A percentile compares a stretch with the other conserved stretches of the same genome.
These are phyloP conservation scores for Neosalanx taihuensis DNA, from an alignment of 2,797 vertebrate species.

Conservation along the genomic window DNA sequence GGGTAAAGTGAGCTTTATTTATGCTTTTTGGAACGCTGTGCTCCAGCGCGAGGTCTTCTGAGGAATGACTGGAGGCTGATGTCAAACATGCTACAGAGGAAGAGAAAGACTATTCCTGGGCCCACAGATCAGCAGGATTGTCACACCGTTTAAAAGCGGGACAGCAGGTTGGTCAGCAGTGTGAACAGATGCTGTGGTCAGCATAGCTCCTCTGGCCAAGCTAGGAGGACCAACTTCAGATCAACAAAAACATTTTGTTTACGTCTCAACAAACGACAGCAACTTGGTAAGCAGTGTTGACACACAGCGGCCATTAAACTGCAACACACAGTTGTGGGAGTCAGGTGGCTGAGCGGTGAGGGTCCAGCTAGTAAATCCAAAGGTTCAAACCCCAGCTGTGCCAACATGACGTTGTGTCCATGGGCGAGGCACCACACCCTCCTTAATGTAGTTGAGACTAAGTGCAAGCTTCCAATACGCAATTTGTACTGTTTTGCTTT, in stretches of 20 bases:
- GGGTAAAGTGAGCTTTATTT: slow-evolving; percentile 44
- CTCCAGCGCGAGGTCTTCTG: slow-evolving; percentile 19
- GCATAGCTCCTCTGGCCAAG: slow-evolving; percentile 11
- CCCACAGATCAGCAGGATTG: slow-evolving; percentile 48
- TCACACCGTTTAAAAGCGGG: slow-evolving; percentile 66
- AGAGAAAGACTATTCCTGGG: slow-evolving; percentile 10
- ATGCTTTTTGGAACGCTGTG: slow-evolving; percentile 31
- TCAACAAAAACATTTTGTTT: too few species aligned
- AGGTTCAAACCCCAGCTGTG: too few species aligned
- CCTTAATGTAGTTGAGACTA: too few species aligned
- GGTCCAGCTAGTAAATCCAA: too few species aligned
- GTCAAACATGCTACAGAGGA: slow-evolving; percentile 3
- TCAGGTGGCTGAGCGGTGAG: too few species aligned
- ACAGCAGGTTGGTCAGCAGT: slow-evolving; percentile 50
- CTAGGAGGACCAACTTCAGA: background rate
- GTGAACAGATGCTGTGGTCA: slow-evolving; percentile 49
- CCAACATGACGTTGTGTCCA: too few species aligned
- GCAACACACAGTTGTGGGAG: slow-evolving; percentile 47
- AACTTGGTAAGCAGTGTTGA: slow-evolving; percentile 16
- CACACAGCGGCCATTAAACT: slow-evolving; percentile 28
- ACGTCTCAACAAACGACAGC: too few species aligned
- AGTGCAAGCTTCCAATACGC: too few species aligned
- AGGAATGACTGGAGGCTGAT: background rate
- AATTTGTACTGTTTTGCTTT: background rate
- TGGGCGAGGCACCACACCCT: too few species aligned